Evolutionary conservation across 1,140 invertebrate species (phyloP).

Genomic region (Diorhabda carinulata): DNA sequence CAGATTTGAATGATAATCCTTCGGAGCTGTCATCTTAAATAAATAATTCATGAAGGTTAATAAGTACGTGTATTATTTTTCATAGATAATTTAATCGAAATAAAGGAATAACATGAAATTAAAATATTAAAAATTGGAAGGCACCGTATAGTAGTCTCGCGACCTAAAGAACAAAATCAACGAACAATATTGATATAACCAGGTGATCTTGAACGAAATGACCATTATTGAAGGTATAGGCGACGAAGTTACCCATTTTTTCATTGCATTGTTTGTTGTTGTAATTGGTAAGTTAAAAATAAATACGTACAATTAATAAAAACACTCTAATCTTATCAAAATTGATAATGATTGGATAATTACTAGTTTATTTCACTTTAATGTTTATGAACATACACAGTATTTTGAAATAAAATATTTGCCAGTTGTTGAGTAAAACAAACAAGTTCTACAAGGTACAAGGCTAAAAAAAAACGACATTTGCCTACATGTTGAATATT

Average conservation of each 20-base stretch:
- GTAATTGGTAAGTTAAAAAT: slow-evolving; percentile 49
- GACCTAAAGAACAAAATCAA: slow-evolving; percentile 3
- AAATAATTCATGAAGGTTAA: slow-evolving; percentile 3
- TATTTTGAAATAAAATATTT: no score
- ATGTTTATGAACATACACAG: no score
- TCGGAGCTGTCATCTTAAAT: background rate
- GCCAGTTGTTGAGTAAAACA: no score
- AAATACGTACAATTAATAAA: background rate
- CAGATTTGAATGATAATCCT: no score
- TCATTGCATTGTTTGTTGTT: slow-evolving; percentile 58
- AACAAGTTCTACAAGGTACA: no score
- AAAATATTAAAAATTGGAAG: background rate
- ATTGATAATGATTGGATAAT: no score
- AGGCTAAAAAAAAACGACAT: no score
- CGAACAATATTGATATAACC: background rate
- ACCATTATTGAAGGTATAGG: slow-evolving; percentile 72
- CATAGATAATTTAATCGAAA: background rate
- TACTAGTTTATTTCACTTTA: no score
- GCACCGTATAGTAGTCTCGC: background rate
- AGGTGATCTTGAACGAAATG: slow-evolving; percentile 49
- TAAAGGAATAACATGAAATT: background rate
- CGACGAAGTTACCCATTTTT: slow-evolving; percentile 76
- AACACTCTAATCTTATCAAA: no score
- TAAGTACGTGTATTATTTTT: background rate
- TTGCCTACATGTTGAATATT: no score